These are phyloP conservation scores for Melanerpes formicivorus DNA, from an alignment of 2,113 vertebrate species.

Conservation along the genomic window DNA sequence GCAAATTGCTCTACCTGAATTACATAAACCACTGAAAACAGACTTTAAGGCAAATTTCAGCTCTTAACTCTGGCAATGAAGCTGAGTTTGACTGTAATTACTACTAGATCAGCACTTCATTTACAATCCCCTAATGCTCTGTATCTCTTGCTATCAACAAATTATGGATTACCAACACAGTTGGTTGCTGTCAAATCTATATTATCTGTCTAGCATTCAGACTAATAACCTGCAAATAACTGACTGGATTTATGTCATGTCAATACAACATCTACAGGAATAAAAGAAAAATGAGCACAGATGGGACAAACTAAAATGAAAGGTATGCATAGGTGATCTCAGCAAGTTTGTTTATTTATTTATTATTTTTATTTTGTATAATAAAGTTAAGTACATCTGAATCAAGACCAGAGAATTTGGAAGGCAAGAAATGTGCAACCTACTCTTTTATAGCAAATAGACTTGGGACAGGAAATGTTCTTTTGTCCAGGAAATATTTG, in stretches of 20 bases:
- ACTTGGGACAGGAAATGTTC: neutral
- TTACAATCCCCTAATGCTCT: neutral
- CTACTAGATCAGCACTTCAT: neutral
- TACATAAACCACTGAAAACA: constrained; percentile 11
- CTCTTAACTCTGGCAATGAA: neutral
- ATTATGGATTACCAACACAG: neutral
- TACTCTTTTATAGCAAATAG: neutral
- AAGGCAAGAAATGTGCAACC: neutral
- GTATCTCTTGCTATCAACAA: neutral
- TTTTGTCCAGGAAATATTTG: neutral
- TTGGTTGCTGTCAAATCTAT: neutral
- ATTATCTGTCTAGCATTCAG: neutral
- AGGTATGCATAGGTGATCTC: neutral
- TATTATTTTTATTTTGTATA: neutral
- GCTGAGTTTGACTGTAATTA: constrained; percentile 21
- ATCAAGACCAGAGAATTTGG: neutral
- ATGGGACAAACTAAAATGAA: neutral
- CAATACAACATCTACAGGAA: neutral
- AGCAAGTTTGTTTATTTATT: neutral
- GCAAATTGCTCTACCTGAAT: neutral
- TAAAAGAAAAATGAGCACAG: neutral
- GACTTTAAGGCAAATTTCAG: constrained; percentile 9
- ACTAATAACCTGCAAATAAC: neutral
- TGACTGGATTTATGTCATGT: neutral
- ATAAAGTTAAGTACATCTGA: neutral